Conservation (phyloP, 2,888 invertebrate species). For the Agrotis segetum region DNA sequence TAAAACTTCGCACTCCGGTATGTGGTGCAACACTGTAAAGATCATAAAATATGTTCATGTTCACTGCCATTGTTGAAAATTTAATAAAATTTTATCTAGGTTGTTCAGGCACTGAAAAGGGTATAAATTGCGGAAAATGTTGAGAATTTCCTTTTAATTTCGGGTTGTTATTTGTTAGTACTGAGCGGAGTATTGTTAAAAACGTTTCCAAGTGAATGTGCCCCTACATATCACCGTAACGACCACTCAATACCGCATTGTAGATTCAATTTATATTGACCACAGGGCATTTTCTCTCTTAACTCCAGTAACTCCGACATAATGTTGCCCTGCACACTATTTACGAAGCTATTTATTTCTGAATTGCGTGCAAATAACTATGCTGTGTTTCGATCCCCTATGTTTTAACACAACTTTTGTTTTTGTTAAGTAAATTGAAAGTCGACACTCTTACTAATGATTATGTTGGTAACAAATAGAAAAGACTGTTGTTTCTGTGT, state of each 20-base stretch:
- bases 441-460: conserved; percentile 53
- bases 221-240: conserved; percentile 82
- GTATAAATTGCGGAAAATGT: neutral
- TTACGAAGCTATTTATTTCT: conserved; percentile 79
- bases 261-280: conserved; percentile 85
- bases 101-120: neutral
- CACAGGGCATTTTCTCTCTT: conserved; percentile 82
- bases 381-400: conserved; percentile 46
- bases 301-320: conserved; percentile 64
- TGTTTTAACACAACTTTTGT: conserved; percentile 44
- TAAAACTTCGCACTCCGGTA: conserved; percentile 20
- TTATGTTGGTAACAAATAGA: conserved; percentile 40
- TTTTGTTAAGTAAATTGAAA: conserved; percentile 51
- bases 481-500: conserved; percentile 13
- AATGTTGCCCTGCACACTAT: conserved; percentile 68
- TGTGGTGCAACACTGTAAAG: conserved; percentile 16
- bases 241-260: conserved; percentile 83
- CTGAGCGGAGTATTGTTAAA: conserved; percentile 65
- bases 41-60: conserved; percentile 7
- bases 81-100: conserved; percentile 24
- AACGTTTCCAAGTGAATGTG: conserved; percentile 69
- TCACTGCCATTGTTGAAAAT: conserved; percentile 2
- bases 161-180: conserved; percentile 56
- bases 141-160: conserved; percentile 21
- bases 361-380: conserved; percentile 68